phyloP scores from a whole-genome alignment of 2,888 invertebrate genomes.

The Acronicta aceris region DNA sequence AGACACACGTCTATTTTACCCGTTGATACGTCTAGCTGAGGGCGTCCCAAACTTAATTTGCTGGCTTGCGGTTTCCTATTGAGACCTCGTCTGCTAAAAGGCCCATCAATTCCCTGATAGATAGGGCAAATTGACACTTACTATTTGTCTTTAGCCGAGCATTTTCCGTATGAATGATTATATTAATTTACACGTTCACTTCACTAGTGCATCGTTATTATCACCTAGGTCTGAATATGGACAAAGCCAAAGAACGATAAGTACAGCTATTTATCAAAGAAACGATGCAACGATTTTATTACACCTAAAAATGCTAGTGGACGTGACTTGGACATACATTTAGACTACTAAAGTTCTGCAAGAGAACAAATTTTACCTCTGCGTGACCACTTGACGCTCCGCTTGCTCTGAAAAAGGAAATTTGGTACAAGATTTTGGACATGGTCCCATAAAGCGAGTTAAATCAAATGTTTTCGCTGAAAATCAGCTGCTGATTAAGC shows the following conservation, averaged over 20 bases:
- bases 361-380: constrained; percentile 42
- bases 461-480: too few relatives aligned
- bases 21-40: background rate
- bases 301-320: constrained; percentile 21
- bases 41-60: constrained; percentile 34
- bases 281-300: constrained; percentile 23
- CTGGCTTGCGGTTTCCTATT: constrained; percentile 43
- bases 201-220: too few relatives aligned
- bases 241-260: too few relatives aligned
- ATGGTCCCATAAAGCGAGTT: constrained; percentile 6
- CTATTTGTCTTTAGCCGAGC: constrained; percentile 7
- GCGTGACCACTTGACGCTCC: constrained; percentile 49
- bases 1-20: background rate
- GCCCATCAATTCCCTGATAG: constrained; percentile 37
- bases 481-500: too few relatives aligned
- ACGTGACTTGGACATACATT: constrained; percentile 40
- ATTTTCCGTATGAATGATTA: background rate
- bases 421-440: constrained; percentile 32
- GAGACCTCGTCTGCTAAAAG: constrained; percentile 31
- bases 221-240: too few relatives aligned
- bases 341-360: constrained; percentile 21
- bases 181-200: too few relatives aligned
- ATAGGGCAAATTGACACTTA: constrained; percentile 19
- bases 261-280: background rate
- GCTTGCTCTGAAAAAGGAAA: constrained; percentile 34